Evolutionary conservation across 2,113 vertebrate genomes (phyloP).

Genomic region (Sturnira hondurensis): DNA sequence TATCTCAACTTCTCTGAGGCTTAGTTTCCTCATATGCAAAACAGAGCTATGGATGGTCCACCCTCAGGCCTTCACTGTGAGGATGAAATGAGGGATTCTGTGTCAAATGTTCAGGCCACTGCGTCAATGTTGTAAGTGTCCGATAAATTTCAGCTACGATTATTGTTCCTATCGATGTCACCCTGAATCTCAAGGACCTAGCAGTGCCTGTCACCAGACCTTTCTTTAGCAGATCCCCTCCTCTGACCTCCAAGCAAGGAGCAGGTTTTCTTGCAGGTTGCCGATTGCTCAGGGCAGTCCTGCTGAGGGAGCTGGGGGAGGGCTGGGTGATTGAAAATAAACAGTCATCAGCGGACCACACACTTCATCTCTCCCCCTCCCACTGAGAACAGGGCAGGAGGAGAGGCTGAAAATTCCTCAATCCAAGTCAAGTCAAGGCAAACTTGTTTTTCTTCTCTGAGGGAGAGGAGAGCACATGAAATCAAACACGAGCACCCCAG

Average conservation of each 20-base stretch:
- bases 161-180: accelerated
- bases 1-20: background rate
- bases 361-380: background rate
- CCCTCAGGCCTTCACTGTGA: background rate
- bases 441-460: background rate
- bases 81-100: background rate
- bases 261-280: background rate
- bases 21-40: background rate
- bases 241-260: background rate
- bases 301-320: background rate
- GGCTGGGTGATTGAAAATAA: background rate
- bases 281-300: background rate
- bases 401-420: background rate
- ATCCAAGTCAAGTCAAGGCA: background rate
- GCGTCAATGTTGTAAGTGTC: accelerated
- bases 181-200: background rate
- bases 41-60: background rate
- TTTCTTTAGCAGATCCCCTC: background rate
- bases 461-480: background rate
- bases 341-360: background rate
- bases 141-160: background rate
- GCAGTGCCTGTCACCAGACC: background rate
- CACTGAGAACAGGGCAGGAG: accelerated
- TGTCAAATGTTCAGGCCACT: background rate
- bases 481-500: too few relatives aligned